Evolutionary conservation across 1,140 invertebrate genomes (phyloP).

Genomic region (Calliopsis andreniformis): DNA sequence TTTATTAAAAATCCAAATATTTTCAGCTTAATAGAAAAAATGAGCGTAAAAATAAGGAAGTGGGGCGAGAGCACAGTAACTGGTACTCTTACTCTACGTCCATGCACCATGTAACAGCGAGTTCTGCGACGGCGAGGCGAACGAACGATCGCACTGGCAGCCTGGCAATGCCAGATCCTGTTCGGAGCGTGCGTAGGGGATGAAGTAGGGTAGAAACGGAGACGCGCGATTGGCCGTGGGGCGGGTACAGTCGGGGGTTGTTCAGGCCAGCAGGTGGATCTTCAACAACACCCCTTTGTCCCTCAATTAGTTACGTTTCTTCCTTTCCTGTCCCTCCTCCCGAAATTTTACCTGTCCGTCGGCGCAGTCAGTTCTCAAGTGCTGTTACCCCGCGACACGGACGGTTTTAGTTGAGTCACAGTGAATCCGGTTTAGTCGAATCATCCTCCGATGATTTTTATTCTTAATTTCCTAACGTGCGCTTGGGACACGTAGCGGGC

Average conservation of each 20-base stretch:
- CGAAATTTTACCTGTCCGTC: conserved; percentile 68
- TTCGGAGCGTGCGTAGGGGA: conserved; percentile 48
- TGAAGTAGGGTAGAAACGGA: conserved; percentile 64
- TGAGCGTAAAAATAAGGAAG: too few relatives aligned
- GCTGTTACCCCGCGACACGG: conserved; percentile 12
- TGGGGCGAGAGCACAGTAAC: too few relatives aligned
- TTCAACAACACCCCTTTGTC: conserved; percentile 74
- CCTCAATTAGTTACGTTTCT: conserved; percentile 77
- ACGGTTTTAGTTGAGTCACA: conserved; percentile 61
- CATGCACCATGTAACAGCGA: too few relatives aligned
- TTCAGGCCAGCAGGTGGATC: conserved; percentile 75
- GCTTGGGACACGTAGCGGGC: neutral
- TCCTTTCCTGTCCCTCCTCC: conserved; percentile 42
- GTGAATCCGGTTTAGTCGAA: conserved; percentile 44
- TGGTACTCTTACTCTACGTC: too few relatives aligned
- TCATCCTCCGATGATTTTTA: conserved; percentile 39
- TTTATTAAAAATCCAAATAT: too few relatives aligned
- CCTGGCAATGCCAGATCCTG: neutral
- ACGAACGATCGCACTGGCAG: neutral
- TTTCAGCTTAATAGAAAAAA: too few relatives aligned
- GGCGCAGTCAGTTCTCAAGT: conserved; percentile 62
- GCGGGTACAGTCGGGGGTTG: conserved; percentile 68
- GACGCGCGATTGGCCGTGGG: conserved; percentile 75
- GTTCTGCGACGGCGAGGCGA: conserved; percentile 23
- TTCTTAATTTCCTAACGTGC: neutral